These are phyloP conservation scores for Aselliscus stoliczkanus DNA, from an alignment of 2,797 vertebrate genomes.

Conservation along the genomic window DNA sequence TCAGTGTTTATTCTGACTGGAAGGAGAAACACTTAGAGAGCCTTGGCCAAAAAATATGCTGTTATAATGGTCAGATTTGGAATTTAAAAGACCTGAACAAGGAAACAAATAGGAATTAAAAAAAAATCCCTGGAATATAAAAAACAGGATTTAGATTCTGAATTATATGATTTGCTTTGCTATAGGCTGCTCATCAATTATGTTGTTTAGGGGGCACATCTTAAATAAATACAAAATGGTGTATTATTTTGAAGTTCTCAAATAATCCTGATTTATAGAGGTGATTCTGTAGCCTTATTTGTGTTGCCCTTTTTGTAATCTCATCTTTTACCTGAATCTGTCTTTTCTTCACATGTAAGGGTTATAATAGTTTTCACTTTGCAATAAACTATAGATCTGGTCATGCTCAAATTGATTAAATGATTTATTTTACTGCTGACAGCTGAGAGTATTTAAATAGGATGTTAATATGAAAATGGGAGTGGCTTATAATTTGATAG, in stretches of 20 bases:
- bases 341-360: not conserved
- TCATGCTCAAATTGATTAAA: not conserved
- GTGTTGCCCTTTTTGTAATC: not conserved
- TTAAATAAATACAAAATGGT: not conserved
- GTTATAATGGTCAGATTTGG: not conserved
- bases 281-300: not conserved
- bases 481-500: not conserved
- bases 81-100: not conserved
- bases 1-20: not conserved
- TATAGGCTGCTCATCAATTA: rapidly evolving
- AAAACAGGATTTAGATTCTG: not conserved
- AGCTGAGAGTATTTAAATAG: not conserved
- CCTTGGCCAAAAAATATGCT: not conserved
- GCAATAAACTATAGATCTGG: not conserved
- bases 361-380: not conserved
- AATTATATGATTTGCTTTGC: not conserved
- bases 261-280: not conserved
- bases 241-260: not conserved
- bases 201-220: not conserved
- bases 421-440: not conserved
- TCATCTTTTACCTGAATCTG: not conserved
- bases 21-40: not conserved
- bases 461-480: not conserved
- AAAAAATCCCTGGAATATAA: not conserved
- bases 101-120: not conserved